A percentile compares a stretch with the other conserved stretches of the same genome.
Conservation (phyloP, 2,888 invertebrate species). For the Liopterus haemorrhoidalis region DNA sequence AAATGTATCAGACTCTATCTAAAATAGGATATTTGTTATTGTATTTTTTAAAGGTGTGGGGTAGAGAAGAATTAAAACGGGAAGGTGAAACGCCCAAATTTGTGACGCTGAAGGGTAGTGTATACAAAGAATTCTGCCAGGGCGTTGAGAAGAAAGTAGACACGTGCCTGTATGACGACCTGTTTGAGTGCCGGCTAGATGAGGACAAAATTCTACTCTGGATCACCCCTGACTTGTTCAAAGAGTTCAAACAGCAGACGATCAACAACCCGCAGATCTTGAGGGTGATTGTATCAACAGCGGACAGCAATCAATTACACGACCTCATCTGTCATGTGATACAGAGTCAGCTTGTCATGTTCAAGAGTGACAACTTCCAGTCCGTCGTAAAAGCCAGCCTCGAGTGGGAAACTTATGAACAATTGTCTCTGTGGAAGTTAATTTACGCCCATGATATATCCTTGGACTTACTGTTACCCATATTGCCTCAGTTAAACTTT, state of each 20-base stretch:
- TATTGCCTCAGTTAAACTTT: slow-evolving; percentile 71
- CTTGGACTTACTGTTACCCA: slow-evolving; percentile 79
- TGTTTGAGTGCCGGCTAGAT: slow-evolving; percentile 82
- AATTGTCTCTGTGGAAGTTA: slow-evolving; percentile 95
- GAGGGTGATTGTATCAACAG: slow-evolving; percentile 81
- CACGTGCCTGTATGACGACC: slow-evolving; percentile 70
- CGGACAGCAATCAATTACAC: slow-evolving; percentile 86
- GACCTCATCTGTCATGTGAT: slow-evolving; percentile 85
- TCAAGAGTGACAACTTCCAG: slow-evolving; percentile 70
- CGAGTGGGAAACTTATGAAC: slow-evolving; percentile 95
- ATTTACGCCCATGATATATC: slow-evolving; percentile 90
- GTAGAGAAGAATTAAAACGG: slow-evolving; percentile 49
- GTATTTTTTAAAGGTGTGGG: slow-evolving; percentile 82
- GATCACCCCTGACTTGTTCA: slow-evolving; percentile 87
- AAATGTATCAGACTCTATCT: slow-evolving; percentile 67
- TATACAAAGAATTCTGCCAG: slow-evolving; percentile 86
- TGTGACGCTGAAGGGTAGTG: slow-evolving; percentile 69
- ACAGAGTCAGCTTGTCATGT: slow-evolving; percentile 80
- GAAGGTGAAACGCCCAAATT: slow-evolving; percentile 45
- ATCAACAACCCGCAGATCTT: slow-evolving; percentile 84
- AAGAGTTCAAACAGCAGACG: slow-evolving; percentile 80
- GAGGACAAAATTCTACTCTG: slow-evolving; percentile 85
- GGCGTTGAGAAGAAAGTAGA: slow-evolving; percentile 69
- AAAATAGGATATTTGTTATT: slow-evolving; percentile 79
- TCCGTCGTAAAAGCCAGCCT: slow-evolving; percentile 75